Conservation (phyloP, 35 echinoderm and acorn worm species). For the Anneissia japonica region DNA sequence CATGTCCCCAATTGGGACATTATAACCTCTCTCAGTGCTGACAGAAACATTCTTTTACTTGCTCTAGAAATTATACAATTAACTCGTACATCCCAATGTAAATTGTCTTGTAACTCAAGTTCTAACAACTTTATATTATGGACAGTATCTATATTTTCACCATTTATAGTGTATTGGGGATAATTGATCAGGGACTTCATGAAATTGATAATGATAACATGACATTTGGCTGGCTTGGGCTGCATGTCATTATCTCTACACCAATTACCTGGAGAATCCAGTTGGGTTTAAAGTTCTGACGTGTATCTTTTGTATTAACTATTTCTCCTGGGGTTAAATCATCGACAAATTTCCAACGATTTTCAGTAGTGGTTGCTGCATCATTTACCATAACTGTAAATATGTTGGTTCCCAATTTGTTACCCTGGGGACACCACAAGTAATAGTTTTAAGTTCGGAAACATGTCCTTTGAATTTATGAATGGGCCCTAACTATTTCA, state of each 20-base stretch:
- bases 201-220: background rate
- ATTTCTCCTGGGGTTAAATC: background rate
- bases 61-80: constrained; percentile 1
- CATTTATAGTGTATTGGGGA: background rate
- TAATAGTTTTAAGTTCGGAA: constrained; percentile 14
- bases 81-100: background rate
- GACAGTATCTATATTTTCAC: background rate
- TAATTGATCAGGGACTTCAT: background rate
- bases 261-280: background rate
- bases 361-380: background rate
- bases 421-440: constrained; percentile 8
- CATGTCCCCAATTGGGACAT: background rate
- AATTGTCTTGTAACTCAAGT: constrained; percentile 5
- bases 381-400: constrained; percentile 23
- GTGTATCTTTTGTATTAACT: background rate
- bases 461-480: background rate
- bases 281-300: background rate
- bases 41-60: constrained; percentile 5
- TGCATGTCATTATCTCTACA: background rate
- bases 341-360: constrained; percentile 25
- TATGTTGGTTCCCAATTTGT: background rate
- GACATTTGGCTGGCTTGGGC: background rate
- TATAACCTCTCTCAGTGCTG: background rate
- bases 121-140: background rate
- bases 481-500: too few relatives aligned